phyloP scores from a whole-genome alignment of 2,113 vertebrate genomes.

The Phalacrocorax carbo region DNA sequence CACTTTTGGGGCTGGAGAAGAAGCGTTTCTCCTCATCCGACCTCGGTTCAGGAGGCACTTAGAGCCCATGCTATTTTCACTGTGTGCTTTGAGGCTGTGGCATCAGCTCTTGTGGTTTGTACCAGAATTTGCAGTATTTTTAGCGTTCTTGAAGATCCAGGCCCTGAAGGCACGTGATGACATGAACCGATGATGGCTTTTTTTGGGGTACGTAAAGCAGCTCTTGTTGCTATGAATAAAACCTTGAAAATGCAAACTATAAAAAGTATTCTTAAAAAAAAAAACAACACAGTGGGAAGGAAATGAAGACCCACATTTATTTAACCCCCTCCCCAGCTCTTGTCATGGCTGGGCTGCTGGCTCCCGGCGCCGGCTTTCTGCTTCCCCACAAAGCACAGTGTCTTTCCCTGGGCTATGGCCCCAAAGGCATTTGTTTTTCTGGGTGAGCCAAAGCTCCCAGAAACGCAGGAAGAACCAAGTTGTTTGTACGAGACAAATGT shows the following conservation, averaged over 20 bases:
- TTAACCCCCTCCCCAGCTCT: neutral
- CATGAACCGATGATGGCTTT: neutral
- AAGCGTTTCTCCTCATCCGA: rapidly evolving
- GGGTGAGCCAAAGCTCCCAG: neutral
- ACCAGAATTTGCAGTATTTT: neutral
- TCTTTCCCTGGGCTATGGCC: neutral
- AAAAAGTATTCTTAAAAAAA: neutral
- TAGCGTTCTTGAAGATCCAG: neutral
- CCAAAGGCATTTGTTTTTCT: neutral
- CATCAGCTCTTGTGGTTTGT: neutral
- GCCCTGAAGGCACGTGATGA: neutral
- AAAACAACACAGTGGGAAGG: neutral
- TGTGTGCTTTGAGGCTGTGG: neutral
- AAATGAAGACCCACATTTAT: neutral
- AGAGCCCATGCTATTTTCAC: neutral
- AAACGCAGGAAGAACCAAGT: neutral
- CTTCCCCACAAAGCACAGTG: neutral
- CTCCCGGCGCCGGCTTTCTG: neutral
- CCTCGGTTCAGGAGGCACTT: neutral
- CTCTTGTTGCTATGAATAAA: neutral
- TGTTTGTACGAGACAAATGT: neutral
- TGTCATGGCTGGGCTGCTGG: neutral
- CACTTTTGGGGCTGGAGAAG: neutral
- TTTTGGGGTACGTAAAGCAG: neutral
- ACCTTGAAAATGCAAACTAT: neutral